Evolutionary conservation across 2,113 vertebrate genomes (phyloP).

Genomic region (Rhombomys opimus): DNA sequence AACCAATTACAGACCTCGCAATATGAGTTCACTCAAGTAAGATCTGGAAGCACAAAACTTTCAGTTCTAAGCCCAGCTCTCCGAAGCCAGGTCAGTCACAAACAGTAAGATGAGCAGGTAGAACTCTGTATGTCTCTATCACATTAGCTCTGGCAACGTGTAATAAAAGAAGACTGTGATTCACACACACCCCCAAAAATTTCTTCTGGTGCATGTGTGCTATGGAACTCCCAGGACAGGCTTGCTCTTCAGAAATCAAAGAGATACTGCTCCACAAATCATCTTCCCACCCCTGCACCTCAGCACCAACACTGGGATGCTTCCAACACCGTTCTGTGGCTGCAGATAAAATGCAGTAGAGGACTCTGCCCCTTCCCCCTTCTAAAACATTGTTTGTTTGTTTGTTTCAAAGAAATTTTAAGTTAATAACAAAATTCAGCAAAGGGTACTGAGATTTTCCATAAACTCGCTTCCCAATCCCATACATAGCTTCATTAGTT

Average conservation of each 20-base stretch:
- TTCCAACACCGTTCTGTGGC: not conserved
- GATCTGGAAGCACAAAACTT: conserved; percentile 9
- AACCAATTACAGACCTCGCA: not conserved
- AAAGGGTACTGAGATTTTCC: not conserved
- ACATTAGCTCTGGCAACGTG: not conserved
- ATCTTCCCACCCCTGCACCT: fast-evolving
- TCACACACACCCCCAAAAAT: not conserved
- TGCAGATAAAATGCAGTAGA: not conserved
- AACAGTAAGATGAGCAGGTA: not conserved
- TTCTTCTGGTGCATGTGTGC: not conserved
- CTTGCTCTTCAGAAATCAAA: not conserved
- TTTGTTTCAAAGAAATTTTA: not conserved
- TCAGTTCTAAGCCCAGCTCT: not conserved
- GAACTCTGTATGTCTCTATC: not conserved
- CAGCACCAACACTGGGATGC: not conserved
- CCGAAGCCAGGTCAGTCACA: not conserved
- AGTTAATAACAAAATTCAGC: not conserved
- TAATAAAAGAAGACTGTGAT: not conserved
- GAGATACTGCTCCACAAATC: not conserved
- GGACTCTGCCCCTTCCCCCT: not conserved
- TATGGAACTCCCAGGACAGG: not conserved
- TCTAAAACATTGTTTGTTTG: too few relatives aligned
- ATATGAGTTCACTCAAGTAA: not conserved
- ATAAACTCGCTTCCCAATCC: too few relatives aligned
- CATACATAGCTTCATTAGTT: not conserved